Evolutionary conservation across 2,797 vertebrate genomes (phyloP).

Genomic region (Emys orbicularis): DNA sequence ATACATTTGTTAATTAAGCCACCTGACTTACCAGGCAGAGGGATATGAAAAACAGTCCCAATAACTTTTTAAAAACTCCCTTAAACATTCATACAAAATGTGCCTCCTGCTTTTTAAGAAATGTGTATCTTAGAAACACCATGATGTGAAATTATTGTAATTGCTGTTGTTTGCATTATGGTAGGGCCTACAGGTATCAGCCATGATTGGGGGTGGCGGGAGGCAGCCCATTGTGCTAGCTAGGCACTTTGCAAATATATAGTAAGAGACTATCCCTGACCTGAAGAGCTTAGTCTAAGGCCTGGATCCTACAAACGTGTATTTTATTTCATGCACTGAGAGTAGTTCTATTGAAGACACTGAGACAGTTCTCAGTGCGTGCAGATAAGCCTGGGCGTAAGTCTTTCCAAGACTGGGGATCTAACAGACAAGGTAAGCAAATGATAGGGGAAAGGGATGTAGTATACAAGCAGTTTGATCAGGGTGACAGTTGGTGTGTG

Average conservation of each 20-base stretch:
- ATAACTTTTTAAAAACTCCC: not conserved
- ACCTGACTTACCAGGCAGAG: not conserved
- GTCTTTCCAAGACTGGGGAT: not conserved
- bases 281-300: not conserved
- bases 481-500: not conserved
- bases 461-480: not conserved
- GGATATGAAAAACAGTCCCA: not conserved
- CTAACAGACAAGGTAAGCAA: not conserved
- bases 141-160: not conserved
- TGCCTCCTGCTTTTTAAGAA: not conserved
- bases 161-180: not conserved
- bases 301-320: not conserved
- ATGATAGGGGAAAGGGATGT: not conserved
- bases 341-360: not conserved
- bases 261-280: not conserved
- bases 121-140: not conserved
- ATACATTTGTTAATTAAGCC: not conserved
- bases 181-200: not conserved
- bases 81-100: not conserved
- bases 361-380: not conserved
- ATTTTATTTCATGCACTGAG: not conserved
- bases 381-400: not conserved
- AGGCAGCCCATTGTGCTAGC: too few relatives aligned
- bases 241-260: not conserved
- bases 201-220: too few relatives aligned